Percentiles rank a stretch among this genome's conserved stretches.
These are phyloP conservation scores for Dascyllus trimaculatus DNA, from an alignment of 2,113 vertebrate species.

Conservation along the genomic window DNA sequence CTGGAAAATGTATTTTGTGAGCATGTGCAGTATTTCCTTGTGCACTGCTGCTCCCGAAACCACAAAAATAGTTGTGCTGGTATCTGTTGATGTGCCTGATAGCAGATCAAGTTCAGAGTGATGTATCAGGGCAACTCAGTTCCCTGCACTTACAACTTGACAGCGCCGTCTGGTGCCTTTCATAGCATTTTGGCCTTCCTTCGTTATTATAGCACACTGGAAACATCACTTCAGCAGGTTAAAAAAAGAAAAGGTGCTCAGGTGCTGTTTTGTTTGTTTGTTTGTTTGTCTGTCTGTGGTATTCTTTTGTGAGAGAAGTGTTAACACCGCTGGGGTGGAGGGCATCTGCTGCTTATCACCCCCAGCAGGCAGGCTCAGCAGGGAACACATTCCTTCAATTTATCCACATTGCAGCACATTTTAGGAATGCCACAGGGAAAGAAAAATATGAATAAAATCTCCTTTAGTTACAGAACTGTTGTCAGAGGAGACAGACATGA, in stretches of 20 bases:
- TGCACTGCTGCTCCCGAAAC: neutral
- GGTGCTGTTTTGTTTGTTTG: slow-evolving; percentile 10
- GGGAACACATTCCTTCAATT: slow-evolving; percentile 33
- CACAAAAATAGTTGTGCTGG: neutral
- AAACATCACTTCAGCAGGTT: neutral
- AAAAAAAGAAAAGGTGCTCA: neutral
- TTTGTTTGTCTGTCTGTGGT: neutral
- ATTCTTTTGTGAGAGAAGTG: neutral
- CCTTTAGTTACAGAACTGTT: neutral
- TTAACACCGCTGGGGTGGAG: slow-evolving; percentile 1
- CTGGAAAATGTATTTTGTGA: neutral
- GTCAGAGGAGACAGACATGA: neutral
- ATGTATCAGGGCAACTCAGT: slow-evolving; percentile 4
- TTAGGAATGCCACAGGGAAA: neutral
- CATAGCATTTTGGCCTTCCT: neutral
- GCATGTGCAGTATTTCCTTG: neutral
- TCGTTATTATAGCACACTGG: neutral
- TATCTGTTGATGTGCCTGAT: neutral
- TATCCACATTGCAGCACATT: slow-evolving; percentile 22
- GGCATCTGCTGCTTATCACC: slow-evolving; percentile 34
- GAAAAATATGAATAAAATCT: neutral
- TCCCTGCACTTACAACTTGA: slow-evolving; percentile 5
- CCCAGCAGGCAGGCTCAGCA: slow-evolving; percentile 32
- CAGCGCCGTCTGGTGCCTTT: neutral
- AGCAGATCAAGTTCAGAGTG: slow-evolving; percentile 4